phyloP scores from a whole-genome alignment of 2,113 vertebrate genomes.

The Aythya baeri region DNA sequence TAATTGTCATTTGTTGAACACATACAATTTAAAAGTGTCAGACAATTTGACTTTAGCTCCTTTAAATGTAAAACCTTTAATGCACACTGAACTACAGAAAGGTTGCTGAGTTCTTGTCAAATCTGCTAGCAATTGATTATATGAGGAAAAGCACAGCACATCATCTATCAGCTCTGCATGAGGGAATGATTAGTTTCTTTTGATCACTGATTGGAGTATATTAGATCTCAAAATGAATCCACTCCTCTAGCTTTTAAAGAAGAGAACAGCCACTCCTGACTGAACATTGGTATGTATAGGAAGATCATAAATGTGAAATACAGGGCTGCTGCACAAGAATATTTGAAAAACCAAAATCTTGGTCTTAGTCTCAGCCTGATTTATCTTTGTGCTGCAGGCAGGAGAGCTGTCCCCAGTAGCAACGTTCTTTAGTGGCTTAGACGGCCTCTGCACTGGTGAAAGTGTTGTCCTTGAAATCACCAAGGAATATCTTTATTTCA shows the following conservation, averaged over 20 bases:
- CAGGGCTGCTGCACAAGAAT: neutral
- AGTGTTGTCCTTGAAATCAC: conserved; percentile 65
- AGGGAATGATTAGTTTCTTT: conserved; percentile 45
- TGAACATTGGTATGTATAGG: neutral
- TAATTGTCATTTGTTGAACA: neutral
- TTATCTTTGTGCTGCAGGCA: conserved; percentile 54
- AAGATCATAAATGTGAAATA: neutral
- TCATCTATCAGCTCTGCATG: conserved; percentile 35
- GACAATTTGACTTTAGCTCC: neutral
- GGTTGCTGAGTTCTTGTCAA: neutral
- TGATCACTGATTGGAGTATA: neutral
- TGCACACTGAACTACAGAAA: neutral
- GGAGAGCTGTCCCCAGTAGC: conserved; percentile 42
- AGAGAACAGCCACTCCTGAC: neutral
- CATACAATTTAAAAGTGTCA: neutral
- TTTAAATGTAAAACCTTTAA: neutral
- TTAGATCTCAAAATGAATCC: conserved; percentile 45
- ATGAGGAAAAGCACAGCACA: neutral
- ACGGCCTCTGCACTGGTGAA: conserved; percentile 35
- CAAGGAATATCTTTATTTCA: conserved; percentile 59
- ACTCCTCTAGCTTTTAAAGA: conserved; percentile 33
- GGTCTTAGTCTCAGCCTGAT: conserved; percentile 23
- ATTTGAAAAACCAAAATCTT: conserved; percentile 47
- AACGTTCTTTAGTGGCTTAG: conserved; percentile 41
- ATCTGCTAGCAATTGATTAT: conserved; percentile 23